Evolutionary conservation across 2,113 vertebrate species (phyloP).

Genomic region (Anolis sagrei): DNA sequence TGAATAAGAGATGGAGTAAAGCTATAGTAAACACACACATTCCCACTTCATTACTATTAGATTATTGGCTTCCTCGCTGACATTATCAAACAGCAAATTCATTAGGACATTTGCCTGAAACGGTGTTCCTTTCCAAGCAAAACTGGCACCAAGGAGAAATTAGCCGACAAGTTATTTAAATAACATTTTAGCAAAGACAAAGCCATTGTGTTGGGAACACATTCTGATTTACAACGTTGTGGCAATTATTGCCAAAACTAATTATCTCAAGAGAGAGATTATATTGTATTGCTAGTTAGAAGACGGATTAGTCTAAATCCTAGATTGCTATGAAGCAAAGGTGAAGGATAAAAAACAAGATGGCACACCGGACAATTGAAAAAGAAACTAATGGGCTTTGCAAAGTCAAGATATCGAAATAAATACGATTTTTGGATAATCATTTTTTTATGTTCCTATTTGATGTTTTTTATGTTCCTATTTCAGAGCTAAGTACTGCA

Average conservation of each 20-base stretch:
- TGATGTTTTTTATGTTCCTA: too few species aligned
- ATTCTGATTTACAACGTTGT: slow-evolving; percentile 16
- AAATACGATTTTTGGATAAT: too few species aligned
- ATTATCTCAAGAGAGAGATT: background rate
- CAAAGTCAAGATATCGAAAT: background rate
- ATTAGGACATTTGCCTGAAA: slow-evolving; percentile 20
- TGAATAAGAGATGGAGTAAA: slow-evolving; percentile 66
- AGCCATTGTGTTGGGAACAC: slow-evolving; percentile 1
- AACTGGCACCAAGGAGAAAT: slow-evolving; percentile 58
- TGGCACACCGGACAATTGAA: background rate
- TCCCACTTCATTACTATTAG: slow-evolving; percentile 63
- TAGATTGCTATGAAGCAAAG: slow-evolving; percentile 10
- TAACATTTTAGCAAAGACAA: slow-evolving; percentile 38
- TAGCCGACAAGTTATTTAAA: slow-evolving; percentile 48
- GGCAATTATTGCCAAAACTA: background rate
- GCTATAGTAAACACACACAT: slow-evolving; percentile 64
- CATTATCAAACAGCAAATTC: slow-evolving; percentile 61
- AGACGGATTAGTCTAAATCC: slow-evolving; percentile 35
- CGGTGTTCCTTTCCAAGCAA: slow-evolving; percentile 24
- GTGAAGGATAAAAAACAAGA: slow-evolving; percentile 40
- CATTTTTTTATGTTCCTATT: too few species aligned
- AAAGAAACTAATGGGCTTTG: background rate
- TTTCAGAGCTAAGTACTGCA: too few species aligned
- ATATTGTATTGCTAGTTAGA: slow-evolving; percentile 28
- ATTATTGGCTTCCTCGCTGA: slow-evolving; percentile 55